Conservation (phyloP, 2,113 vertebrate genomes). For the Bujurquina vittata region DNA sequence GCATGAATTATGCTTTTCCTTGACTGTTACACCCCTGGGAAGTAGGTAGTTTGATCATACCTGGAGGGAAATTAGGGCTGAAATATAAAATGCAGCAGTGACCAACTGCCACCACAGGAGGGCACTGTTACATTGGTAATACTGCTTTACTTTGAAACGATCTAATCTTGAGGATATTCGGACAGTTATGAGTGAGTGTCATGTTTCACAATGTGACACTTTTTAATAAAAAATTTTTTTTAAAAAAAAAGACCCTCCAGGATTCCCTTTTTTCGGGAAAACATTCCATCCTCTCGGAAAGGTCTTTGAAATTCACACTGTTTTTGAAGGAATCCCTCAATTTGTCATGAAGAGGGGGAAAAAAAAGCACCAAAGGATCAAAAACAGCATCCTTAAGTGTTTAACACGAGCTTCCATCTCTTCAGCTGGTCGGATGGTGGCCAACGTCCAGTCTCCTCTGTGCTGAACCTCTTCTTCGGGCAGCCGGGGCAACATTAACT, state of each 20-base stretch:
- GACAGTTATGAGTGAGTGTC: not conserved
- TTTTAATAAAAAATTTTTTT: too few species aligned
- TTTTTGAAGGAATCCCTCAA: not conserved
- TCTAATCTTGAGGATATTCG: conserved; percentile 16
- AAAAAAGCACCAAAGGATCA: conserved; percentile 33
- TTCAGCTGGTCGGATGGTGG: conserved; percentile 66
- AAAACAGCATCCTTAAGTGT: conserved; percentile 7
- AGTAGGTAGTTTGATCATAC: conserved; percentile 48
- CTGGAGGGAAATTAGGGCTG: conserved; percentile 16
- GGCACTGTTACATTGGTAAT: conserved; percentile 45
- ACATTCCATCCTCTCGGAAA: not conserved
- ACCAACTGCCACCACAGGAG: conserved; percentile 54
- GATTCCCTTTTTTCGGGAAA: not conserved
- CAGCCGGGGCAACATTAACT: conserved; percentile 42
- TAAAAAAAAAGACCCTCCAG: not conserved
- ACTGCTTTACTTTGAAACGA: conserved; percentile 17
- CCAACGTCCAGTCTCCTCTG: conserved; percentile 91
- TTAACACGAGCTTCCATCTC: not conserved
- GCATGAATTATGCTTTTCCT: not conserved
- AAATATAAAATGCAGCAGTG: conserved; percentile 4
- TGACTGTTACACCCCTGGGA: not conserved
- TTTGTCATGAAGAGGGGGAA: not conserved
- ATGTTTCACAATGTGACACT: not conserved
- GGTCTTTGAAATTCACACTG: not conserved
- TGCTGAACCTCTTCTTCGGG: conserved; percentile 81